Base-by-base conservation (phyloP, 2,797 vertebrate genomes). In the Tympanoctomys barrerae region DNA sequence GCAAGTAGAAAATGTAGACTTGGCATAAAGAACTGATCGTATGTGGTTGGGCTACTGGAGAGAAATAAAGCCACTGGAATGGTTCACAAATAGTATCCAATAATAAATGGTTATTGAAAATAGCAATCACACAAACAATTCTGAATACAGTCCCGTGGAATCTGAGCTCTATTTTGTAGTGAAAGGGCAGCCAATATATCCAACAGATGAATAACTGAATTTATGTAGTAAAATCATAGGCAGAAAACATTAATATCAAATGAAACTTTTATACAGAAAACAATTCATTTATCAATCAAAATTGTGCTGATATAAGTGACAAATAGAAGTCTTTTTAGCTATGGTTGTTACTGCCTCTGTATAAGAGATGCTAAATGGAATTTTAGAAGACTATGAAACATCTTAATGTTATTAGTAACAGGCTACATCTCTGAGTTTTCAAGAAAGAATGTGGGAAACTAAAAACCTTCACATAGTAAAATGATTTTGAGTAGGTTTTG, bases 221-320 rank as follows among this genome's bases (percentile, higher is more conserved):
- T 70, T 92, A 49, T 77, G 62, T 12, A 73, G 83, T 82, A 89
- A 94, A 82, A 91, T 75, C 28, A 9, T 87, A 80, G 62, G 83
- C 54, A 79, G 52, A 39, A 70, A 86, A 62, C 21, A 91, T 36
- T 91, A 57, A n/a, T 88, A 64, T 79, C 1, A 77, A 71, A 52
- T 93, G 61, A 89, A 78, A 66, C 1, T 70, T 87, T 82, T 73
- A 68, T 31, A 42, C 5, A 91, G 12, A 87, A 33, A 91, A 39
- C 2, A 70, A 79, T 66, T 87, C 70, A 94, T 70, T 70, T 39
- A 52, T 84, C 64, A 89, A 84, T 4, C 71, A 66, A 78, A 71
- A 33, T 31, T 46, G 39, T 62, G 42, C 31, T 57, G 90, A 92
- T 0, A 39, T 26, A 79, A 13, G 22, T 61, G 16, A 12, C 62